Percentiles rank a stretch among this genome's conserved stretches.
These are phyloP conservation scores for Phengaris alcon DNA, from an alignment of 2,888 invertebrate genomes.

Conservation along the genomic window DNA sequence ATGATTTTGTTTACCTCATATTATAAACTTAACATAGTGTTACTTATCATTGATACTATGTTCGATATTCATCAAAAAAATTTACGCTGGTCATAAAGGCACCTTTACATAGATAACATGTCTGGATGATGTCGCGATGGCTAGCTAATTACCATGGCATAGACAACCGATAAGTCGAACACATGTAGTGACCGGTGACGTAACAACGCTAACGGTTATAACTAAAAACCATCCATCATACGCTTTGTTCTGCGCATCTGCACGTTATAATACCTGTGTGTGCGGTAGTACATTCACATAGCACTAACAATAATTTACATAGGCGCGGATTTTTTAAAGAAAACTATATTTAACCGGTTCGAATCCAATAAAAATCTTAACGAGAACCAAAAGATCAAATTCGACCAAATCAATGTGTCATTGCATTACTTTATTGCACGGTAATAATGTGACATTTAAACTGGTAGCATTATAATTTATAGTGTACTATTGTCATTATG, in stretches of 20 bases:
- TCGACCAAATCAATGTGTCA: too few relatives aligned
- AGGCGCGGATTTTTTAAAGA: too few relatives aligned
- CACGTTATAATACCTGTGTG: background rate
- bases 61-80: background rate
- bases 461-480: too few relatives aligned
- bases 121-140: background rate
- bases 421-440: too few relatives aligned
- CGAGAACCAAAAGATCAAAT: too few relatives aligned
- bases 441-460: too few relatives aligned
- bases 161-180: background rate
- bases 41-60: background rate
- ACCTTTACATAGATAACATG: background rate
- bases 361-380: too few relatives aligned
- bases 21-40: background rate
- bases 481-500: too few relatives aligned
- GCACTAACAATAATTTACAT: background rate
- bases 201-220: background rate
- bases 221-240: background rate
- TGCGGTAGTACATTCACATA: background rate
- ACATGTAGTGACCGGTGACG: background rate
- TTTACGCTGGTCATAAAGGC: background rate
- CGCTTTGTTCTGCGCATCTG: constrained; percentile 2
- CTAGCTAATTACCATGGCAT: constrained; percentile 1
- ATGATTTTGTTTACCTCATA: background rate
- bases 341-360: too few relatives aligned